Evolutionary conservation across 2,888 invertebrate genomes (phyloP), one percentile per base, ranked within the genome.

Genomic region (Charanyca ferruginea): DNA sequence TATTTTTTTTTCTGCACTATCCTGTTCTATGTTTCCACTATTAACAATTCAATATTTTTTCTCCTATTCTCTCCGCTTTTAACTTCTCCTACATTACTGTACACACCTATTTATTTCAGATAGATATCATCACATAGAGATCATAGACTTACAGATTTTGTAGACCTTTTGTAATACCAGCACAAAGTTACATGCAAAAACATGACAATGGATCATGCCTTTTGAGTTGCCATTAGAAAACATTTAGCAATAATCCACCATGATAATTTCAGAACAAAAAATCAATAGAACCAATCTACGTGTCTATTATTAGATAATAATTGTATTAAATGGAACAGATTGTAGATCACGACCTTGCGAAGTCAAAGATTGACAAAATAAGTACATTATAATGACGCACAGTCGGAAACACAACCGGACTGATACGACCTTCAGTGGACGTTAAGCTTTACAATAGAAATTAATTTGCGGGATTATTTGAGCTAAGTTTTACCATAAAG

Each of bases 321-420:
- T 71, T 48, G 28, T 64, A 52, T 48, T 51, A 65, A 54, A 22
- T 65, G 42, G 61, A 52, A 16, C 38, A 35, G 47, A 76, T 72
- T 54, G 28, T 23, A 68, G 61, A 69, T 52, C 57, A 66, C 54
- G 80, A 49, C 61, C 69, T 73, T 77, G 72, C 13, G 1, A 42
- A 25, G 28, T 44, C 49, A 25, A 8, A 59, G 65, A 58, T 53
- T 62, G 72, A 63, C 51, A 71, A 62, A n/a, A 23, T 28, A n/a
- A 54, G 38, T 45, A 32, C 23, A 23, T 23, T 44, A 8, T 48
- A 45, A 42, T 70, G 67, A 68, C 64, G 60, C 69, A 69, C 45
- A 45, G 18, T 49, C 25, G 28, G 54, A 58, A 57, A 55, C 51
- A 35, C 18, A 65, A 51, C 61, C 66, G 78, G 65, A 70, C 49